phyloP scores from a whole-genome alignment of 2,113 vertebrate genomes.

The human (Homo sapiens) region GRCh38 chr13:109184001-109184500 shows the following conservation, averaged over 20 bases:
- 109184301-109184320: neutral
- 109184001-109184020: constrained; percentile 40
- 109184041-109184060: neutral
- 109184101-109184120: neutral
- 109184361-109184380: neutral
- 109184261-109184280: neutral
- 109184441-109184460: neutral
- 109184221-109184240: neutral
- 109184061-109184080: neutral
- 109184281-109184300: neutral
- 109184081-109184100: neutral
- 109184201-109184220: neutral
- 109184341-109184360: neutral
- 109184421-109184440: neutral
- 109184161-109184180: neutral
- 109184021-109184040: neutral
- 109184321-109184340: constrained; percentile 41
- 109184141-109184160: neutral
- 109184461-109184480: neutral
- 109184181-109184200: neutral
- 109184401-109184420: neutral
- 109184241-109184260: neutral
- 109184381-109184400: neutral
- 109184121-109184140: neutral
- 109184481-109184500: neutral